phyloP scores from a whole-genome alignment of 1,140 invertebrate genomes.

The Polypedilum vanderplanki region DNA sequence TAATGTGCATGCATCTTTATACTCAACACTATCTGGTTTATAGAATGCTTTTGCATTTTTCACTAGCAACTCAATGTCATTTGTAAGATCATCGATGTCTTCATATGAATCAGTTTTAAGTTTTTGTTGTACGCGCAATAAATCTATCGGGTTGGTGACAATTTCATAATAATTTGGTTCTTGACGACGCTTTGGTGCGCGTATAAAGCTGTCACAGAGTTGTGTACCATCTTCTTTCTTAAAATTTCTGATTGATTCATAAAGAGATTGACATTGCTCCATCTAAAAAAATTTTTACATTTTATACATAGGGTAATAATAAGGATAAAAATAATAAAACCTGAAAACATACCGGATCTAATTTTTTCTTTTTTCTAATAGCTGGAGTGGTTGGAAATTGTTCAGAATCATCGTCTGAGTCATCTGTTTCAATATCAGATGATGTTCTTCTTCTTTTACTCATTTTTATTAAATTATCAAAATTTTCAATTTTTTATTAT shows the following conservation, averaged over 20 bases:
- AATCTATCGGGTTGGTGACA: constrained; percentile 86
- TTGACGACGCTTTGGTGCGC: constrained; percentile 84
- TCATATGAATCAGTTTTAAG: constrained; percentile 91
- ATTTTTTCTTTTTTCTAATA: constrained; percentile 31
- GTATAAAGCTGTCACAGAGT: constrained; percentile 89
- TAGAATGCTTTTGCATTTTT: constrained; percentile 92
- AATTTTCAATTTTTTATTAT: too few species aligned
- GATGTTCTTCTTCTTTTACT: constrained; percentile 41
- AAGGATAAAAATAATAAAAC: not conserved
- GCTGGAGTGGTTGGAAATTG: constrained; percentile 34
- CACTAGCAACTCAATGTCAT: constrained; percentile 80
- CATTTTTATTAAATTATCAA: constrained; percentile 33
- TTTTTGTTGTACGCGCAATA: constrained; percentile 87
- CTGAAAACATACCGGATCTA: constrained; percentile 32
- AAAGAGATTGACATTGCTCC: constrained; percentile 85
- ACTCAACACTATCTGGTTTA: constrained; percentile 76
- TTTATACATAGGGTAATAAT: not conserved
- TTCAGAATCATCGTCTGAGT: not conserved
- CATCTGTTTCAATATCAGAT: not conserved
- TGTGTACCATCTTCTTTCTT: constrained; percentile 88
- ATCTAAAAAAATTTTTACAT: constrained; percentile 47
- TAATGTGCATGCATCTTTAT: constrained; percentile 85
- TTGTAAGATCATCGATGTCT: constrained; percentile 78
- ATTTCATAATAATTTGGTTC: constrained; percentile 87
- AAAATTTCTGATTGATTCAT: constrained; percentile 82